Base-by-base conservation (phyloP, 2,888 invertebrate species). In the Brenthis daphne region DNA sequence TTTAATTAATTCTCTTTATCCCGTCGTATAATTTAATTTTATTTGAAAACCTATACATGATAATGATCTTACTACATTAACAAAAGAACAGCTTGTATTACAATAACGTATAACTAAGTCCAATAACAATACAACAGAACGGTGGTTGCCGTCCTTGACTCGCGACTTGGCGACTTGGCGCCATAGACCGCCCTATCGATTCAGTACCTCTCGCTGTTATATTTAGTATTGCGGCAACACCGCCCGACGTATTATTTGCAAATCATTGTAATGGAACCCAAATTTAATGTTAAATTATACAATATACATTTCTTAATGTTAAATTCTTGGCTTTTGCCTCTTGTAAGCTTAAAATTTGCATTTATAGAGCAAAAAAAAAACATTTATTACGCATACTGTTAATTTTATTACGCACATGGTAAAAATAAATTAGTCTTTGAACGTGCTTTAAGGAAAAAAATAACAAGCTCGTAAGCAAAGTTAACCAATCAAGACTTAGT, bases 91-190 rank as follows among this genome's bases (percentile, higher is more conserved):
- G 55, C 66, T 70, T 72, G 71, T 69, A 72, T 68, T 58, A 70
- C 70, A 70, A 73, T 73, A 69, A 71, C 71, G 67, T 69, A 69
- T 57, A 57, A 55, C 37, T 67, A 60, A 68, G 65, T 61, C 57
- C 47, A 53, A 73, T 67, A 74, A 67, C 70, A 70, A 71, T 66
- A 66, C 51, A 43, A 43, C 37, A 60, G 63, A 79, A 77, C 69
- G 65, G 75, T 77, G 74, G 61, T 73, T 75, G 70, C 69, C 75
- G 86, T 82, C 88, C 88, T 88, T 88, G 89, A 85, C 84, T 85
- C 75, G 80, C 78, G 78, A 79, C 74, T 73, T 85, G 86, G 88
- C 88, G 65, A 65, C 70, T 67, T 58, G 68, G 69, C 75, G 67
- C 65, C 69, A 61, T 58, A 53, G 53, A 37, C 63, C 63, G 63